Evolutionary conservation across 2,888 invertebrate genomes (phyloP).

Genomic region (Trichopoda pennipes): DNA sequence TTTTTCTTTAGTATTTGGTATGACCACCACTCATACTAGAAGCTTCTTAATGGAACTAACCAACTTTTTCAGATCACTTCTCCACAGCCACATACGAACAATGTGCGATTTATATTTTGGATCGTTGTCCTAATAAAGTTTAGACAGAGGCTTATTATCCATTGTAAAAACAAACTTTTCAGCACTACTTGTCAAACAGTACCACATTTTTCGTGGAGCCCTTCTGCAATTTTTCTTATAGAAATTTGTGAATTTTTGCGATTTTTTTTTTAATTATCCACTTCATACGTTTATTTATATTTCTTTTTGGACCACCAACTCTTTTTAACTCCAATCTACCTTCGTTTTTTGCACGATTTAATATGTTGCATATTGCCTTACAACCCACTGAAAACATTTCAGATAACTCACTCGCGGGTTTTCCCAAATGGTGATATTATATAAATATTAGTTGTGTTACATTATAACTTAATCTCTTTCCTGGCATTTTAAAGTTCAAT

Average conservation of each 20-base stretch:
- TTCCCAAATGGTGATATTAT: neutral
- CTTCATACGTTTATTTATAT: neutral
- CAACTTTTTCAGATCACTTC: conserved; percentile 25
- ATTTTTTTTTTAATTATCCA: too few relatives aligned
- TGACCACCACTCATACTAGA: conserved; percentile 31
- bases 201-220: too few relatives aligned
- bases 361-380: neutral
- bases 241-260: too few relatives aligned
- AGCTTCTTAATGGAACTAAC: conserved; percentile 18
- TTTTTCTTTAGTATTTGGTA: conserved; percentile 34
- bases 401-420: neutral
- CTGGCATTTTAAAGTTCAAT: neutral
- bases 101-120: conserved; percentile 36
- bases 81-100: conserved; percentile 6
- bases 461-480: neutral
- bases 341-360: neutral
- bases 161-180: conserved; percentile 9
- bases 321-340: neutral
- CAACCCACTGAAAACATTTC: neutral
- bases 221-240: too few relatives aligned
- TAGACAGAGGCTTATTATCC: conserved; percentile 24
- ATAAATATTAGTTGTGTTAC: neutral
- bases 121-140: conserved; percentile 38
- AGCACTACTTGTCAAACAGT: conserved; percentile 2
- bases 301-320: neutral